Evolutionary conservation across 2,797 vertebrate genomes (phyloP), one percentile per base, ranked within the genome.

Genomic region (Pipistrellus pygmaeus): DNA sequence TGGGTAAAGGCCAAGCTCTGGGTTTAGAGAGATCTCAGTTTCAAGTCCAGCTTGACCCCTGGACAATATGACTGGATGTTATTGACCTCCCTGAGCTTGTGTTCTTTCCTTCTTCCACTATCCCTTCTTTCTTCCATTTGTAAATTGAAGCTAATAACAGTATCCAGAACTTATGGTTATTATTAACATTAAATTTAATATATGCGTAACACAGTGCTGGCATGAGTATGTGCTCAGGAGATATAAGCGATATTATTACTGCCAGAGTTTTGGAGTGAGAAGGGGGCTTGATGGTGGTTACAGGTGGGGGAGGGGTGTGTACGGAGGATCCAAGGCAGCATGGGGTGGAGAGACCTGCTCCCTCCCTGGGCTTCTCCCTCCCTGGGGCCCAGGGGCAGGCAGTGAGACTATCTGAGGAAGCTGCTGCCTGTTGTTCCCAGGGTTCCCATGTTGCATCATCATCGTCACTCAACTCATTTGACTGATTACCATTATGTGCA

Each of bases 131-230:
- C 18, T 53, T 48, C 5, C 7, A 73, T 73, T 88, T 82, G 10
- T 60, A 77, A 82, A 85, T 41, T 68, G 10, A 12, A 86, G 46
- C 68, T 23, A 66, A 60, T 77, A 57, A 76, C 64, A 76, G 25
- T 15, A 68, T 10, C 38, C 83, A 53, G 18, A 5, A 48, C 41
- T 32, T 66, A 62, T 21, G 6, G 18, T 41, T 80, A 48, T 46
- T 69, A 55, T 66, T 82, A 84, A n/a, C 51, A 35, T 15, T 91
- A 84, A 86, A 35, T 15, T 91, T 80, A 86, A 48, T 38, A 41
- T 60, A 60, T 73, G n/a, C 4, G 27, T 76, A 85, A 32, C 25
- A 51, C 6, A 68, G 53, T 60, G 27, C 27, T 6, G 41, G 44
- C 21, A 66, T 6, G 38, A 64, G 10, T 76, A 89, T 35, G 10